Evolutionary conservation across 2,797 vertebrate species (phyloP), one percentile per base, ranked within the genome.

Genomic region (Pyrrhura leucotis): DNA sequence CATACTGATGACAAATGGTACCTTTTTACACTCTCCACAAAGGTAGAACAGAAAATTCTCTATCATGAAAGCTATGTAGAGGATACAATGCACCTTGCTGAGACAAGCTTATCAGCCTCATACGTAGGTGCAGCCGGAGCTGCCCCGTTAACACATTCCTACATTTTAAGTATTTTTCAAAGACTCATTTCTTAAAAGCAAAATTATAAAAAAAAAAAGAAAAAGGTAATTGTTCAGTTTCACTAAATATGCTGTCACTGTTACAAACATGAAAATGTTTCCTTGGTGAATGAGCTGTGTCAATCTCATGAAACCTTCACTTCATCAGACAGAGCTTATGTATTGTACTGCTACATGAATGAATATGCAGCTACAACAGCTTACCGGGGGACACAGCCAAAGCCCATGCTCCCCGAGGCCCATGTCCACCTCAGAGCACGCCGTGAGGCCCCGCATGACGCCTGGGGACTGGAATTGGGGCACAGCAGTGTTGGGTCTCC

Each of bases 1-100:
- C 98, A 94, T 98, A 98, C 98, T 97, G 97, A 98, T 98, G 98
- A 98, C 96, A 98, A 98, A 98, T 97, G 96, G 96, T 92, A 66
- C 69, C 82, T 95, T 96, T 82, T 93, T 71, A 76, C 59, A 67
- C 72, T 94, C n/a, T 93, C 80, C 29, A 85, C 54, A 65, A 93
- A 89, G n/a, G 29, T 37, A 25, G 12, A 88, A 65, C 31, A 88
- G 58, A 93, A 88, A 85, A 20, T 31, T 59, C 54, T 62, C 5
- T 14, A 37, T 28, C 2, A 1, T 35, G 21, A 35, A 74, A 31
- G 23, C 72, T 63, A 14, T 50, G 22, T 51, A 33, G 3, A 77
- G 37, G 29, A 58, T 58, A 29, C 48, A 78, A 10, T 7, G 9
- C 28, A 31, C 23, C 21, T 72, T 53, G n/a, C 45, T 45, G 22